Conservation (phyloP, 2,113 vertebrate genomes). For the Hemiprocne comata region DNA sequence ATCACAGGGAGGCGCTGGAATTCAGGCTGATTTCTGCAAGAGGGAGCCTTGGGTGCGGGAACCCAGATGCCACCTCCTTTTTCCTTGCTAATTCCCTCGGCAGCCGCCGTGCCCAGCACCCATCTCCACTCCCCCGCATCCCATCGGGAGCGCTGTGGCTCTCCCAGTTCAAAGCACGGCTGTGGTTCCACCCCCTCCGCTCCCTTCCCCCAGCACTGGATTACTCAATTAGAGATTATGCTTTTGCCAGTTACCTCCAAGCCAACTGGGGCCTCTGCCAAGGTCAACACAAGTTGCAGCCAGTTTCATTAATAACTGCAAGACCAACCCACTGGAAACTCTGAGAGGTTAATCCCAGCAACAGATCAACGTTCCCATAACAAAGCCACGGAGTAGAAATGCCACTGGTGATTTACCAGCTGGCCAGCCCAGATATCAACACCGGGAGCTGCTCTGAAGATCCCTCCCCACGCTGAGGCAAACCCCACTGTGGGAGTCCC, state of each 20-base stretch:
- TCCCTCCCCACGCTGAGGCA: accelerated
- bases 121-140: not conserved
- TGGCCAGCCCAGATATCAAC: not conserved
- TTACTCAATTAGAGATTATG: slow-evolving; percentile 64
- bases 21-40: not conserved
- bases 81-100: not conserved
- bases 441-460: not conserved
- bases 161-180: not conserved
- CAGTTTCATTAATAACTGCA: slow-evolving; percentile 69
- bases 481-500: not conserved
- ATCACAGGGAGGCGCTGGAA: not conserved
- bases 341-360: slow-evolving; percentile 74
- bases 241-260: slow-evolving; percentile 66
- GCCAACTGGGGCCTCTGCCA: slow-evolving; percentile 72
- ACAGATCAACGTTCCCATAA: slow-evolving; percentile 70
- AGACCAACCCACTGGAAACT: slow-evolving; percentile 71
- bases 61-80: not conserved
- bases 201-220: slow-evolving; percentile 36
- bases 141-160: not conserved
- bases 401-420: not conserved
- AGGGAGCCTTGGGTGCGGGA: not conserved
- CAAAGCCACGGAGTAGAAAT: not conserved
- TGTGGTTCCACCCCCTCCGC: not conserved
- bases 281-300: slow-evolving; percentile 71
- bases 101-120: not conserved